Evolutionary conservation across 2,113 vertebrate genomes (phyloP).

Genomic region (Hippolais icterina): DNA sequence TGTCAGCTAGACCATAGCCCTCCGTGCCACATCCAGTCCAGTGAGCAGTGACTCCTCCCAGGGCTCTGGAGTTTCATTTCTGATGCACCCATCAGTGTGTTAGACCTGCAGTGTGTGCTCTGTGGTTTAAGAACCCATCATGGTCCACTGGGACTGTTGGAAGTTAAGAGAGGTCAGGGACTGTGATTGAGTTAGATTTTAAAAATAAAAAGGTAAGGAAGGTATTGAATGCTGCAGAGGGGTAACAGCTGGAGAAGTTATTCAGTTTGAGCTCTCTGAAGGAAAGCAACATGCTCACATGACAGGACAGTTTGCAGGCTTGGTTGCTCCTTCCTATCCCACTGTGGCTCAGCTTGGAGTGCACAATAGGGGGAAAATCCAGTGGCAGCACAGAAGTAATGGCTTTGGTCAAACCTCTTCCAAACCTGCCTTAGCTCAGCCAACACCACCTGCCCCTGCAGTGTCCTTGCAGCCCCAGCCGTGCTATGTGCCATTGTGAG

Average conservation of each 20-base stretch:
- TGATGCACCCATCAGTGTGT: not conserved
- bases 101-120: not conserved
- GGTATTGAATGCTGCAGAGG: not conserved
- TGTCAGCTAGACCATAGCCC: not conserved
- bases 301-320: not conserved
- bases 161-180: not conserved
- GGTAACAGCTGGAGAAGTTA: not conserved
- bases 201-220: not conserved
- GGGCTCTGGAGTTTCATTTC: not conserved
- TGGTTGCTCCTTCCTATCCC: not conserved
- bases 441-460: not conserved
- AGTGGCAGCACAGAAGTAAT: not conserved
- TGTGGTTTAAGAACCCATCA: not conserved
- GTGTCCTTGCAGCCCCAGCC: rapidly evolving
- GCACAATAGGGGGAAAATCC: not conserved
- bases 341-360: not conserved
- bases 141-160: not conserved
- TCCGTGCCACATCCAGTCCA: not conserved
- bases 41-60: not conserved
- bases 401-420: not conserved
- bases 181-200: not conserved
- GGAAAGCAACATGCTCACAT: rapidly evolving
- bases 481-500: rapidly evolving
- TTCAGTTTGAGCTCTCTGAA: not conserved
- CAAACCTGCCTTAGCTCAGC: not conserved